Evolutionary conservation across 2,113 vertebrate genomes (phyloP).

Genomic region (Nothoprocta perdicaria): DNA sequence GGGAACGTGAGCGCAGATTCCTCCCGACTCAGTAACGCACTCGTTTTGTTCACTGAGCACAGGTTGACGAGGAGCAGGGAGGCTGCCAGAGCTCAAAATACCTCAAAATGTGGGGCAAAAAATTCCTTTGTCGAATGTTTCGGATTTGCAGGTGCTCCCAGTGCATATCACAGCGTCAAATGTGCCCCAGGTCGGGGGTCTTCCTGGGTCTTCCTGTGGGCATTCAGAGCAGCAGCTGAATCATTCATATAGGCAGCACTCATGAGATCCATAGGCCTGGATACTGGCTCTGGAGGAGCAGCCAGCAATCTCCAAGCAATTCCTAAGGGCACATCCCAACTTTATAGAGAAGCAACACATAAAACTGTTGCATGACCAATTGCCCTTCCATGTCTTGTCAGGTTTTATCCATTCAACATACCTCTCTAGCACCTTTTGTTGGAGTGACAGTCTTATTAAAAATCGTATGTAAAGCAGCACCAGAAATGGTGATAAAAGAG

Average conservation of each 20-base stretch:
- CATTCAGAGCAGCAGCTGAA: too few relatives aligned
- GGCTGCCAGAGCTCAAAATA: not conserved
- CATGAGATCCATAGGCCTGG: not conserved
- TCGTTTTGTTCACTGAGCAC: not conserved
- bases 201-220: not conserved
- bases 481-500: not conserved
- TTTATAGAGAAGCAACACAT: not conserved
- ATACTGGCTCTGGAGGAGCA: not conserved
- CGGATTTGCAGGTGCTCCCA: not conserved
- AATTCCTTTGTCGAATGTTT: not conserved
- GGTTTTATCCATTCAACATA: not conserved
- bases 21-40: not conserved
- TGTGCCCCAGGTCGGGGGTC: not conserved
- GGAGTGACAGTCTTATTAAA: conserved; percentile 8
- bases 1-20: rapidly evolving
- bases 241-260: not conserved
- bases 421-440: not conserved
- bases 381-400: not conserved
- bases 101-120: not conserved
- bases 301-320: not conserved
- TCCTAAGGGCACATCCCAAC: not conserved
- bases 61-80: not conserved
- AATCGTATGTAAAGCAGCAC: not conserved
- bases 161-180: not conserved
- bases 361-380: not conserved